Conservation (phyloP, 2,888 invertebrate genomes). For the Drosophila greeni region DNA sequence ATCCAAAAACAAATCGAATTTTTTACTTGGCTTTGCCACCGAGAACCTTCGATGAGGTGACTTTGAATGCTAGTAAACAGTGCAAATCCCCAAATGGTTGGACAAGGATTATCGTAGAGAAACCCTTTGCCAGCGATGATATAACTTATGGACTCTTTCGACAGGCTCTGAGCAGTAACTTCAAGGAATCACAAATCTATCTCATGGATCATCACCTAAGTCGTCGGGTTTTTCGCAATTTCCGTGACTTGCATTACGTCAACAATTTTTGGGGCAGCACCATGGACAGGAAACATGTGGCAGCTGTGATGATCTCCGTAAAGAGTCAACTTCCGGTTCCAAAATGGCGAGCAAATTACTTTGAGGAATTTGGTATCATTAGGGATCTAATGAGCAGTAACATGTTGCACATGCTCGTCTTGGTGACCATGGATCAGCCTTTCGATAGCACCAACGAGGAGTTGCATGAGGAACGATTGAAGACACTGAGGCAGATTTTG, state of each 20-base stretch:
- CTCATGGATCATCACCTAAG: constrained; percentile 62
- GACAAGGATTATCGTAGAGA: constrained; percentile 60
- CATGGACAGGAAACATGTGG: constrained; percentile 55
- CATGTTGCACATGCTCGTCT: constrained; percentile 56
- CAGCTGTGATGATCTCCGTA: constrained; percentile 58
- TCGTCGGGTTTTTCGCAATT: constrained; percentile 48
- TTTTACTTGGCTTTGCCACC: constrained; percentile 61
- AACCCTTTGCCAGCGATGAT: constrained; percentile 59
- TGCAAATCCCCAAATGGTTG: constrained; percentile 51
- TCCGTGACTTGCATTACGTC: constrained; percentile 50
- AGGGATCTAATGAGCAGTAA: constrained; percentile 57
- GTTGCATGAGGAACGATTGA: constrained; percentile 52
- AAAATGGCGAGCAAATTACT: constrained; percentile 48
- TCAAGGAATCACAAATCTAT: constrained; percentile 60
- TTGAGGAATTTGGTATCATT: constrained; percentile 58
- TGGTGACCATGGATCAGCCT: constrained; percentile 60
- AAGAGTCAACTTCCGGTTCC: constrained; percentile 48
- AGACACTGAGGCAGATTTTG: constrained; percentile 43
- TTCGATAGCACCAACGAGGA: constrained; percentile 51
- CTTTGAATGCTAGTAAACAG: constrained; percentile 43
- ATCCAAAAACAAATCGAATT: constrained; percentile 49
- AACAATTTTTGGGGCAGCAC: constrained; percentile 58
- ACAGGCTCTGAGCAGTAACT: constrained; percentile 47
- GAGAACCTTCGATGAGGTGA: constrained; percentile 47
- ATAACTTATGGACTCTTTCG: constrained; percentile 41